Evolutionary conservation across 1,140 invertebrate species (phyloP), one percentile per base, ranked within the genome.

Genomic region (Drosophila simulans): DNA sequence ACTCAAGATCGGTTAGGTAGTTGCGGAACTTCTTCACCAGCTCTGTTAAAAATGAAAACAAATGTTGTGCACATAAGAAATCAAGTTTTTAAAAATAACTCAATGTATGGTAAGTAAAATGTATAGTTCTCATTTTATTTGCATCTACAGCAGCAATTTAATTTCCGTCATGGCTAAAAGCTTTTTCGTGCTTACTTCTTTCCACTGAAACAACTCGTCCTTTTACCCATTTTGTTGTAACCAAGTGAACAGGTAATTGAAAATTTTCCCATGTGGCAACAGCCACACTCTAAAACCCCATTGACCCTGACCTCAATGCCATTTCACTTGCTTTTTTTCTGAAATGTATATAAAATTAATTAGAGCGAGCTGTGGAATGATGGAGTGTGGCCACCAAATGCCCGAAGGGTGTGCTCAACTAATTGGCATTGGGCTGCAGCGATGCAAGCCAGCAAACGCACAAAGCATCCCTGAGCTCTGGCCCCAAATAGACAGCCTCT

Each of bases 1-100:
- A 94, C 93, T 98, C 97, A 93, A 96, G 97, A 70, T 97, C 96
- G n/a, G 96, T 97, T 70, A 98, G 93, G 65, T 95, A 94, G 52
- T 95, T 95, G 46, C 96, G 95, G 92, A 96, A 97, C 69, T 95
- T 94, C 85, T 96, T 96, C 37, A 97, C 93, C 39, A 96, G 95
- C 91, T 97, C 97, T 62, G 80, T 45, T 17, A 45, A 34, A 48
- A 46, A 53, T 10, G 10, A 52, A 48, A 43, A 20, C 0, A 51
- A 45, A 31, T 31, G 7, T 31, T 31, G 8, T 31, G 8, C 27
- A 8, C 27, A 31, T 31, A 31, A 27, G 25, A 27, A 27, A 5
- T 27, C 5, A 27, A 31, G 27, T 31, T 31, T 31, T 25, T 5
- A 15, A 5, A n/a, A 27, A 48, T n/a, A 8, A n/a, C 10, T 11